These are phyloP conservation scores for Ormyrus labotus DNA, from an alignment of 2,888 invertebrate species.

Conservation along the genomic window DNA sequence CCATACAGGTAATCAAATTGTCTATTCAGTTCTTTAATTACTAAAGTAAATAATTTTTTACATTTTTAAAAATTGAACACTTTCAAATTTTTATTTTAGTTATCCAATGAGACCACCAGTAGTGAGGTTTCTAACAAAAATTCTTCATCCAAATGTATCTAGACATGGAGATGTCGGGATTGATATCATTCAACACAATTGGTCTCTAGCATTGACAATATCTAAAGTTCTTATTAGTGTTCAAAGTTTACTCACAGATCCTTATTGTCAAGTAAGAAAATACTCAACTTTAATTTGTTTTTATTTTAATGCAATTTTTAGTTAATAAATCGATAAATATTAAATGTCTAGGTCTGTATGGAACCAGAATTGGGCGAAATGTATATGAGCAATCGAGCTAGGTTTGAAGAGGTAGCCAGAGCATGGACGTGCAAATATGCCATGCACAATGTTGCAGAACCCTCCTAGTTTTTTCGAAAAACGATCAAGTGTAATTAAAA, in stretches of 20 bases:
- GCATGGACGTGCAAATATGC: slow-evolving; percentile 95
- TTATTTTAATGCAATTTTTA: background rate
- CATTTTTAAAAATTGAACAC: background rate
- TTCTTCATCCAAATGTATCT: slow-evolving; percentile 96
- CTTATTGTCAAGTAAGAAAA: slow-evolving; percentile 85
- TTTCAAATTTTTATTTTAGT: slow-evolving; percentile 68
- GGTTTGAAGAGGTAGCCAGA: slow-evolving; percentile 88
- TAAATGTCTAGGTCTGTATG: slow-evolving; percentile 86
- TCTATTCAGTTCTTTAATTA: background rate
- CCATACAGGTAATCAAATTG: slow-evolving; percentile 82
- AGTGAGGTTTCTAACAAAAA: slow-evolving; percentile 93
- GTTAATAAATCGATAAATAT: slow-evolving; percentile 55
- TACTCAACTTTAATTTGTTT: background rate
- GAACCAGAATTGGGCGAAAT: slow-evolving; percentile 89
- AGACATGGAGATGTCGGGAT: slow-evolving; percentile 97
- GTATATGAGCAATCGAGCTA: slow-evolving; percentile 84
- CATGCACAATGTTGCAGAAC: slow-evolving; percentile 76
- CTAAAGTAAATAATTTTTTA: slow-evolving; percentile 31
- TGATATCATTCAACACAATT: slow-evolving; percentile 96
- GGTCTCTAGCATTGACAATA: slow-evolving; percentile 95
- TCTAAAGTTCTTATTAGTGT: slow-evolving; percentile 92
- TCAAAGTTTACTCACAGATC: slow-evolving; percentile 92
- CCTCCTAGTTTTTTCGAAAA: slow-evolving; percentile 49
- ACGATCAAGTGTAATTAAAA: slow-evolving; percentile 41
- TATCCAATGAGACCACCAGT: slow-evolving; percentile 95